Evolutionary conservation across 2,888 invertebrate species (phyloP).

Genomic region (Sinelater perroti): DNA sequence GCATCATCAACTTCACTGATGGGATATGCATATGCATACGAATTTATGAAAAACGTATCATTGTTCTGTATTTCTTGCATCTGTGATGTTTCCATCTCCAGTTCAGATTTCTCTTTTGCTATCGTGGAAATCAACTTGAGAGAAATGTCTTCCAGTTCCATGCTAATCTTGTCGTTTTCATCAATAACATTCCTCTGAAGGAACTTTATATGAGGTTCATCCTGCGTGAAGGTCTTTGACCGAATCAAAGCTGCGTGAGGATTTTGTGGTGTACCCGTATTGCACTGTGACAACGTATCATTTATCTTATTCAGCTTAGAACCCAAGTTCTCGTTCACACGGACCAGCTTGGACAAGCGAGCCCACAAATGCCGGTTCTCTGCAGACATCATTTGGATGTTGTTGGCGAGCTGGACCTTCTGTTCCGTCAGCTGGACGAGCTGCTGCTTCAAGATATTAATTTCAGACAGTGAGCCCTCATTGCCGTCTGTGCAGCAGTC

Average conservation of each 20-base stretch:
- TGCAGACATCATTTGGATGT: slow-evolving; percentile 81
- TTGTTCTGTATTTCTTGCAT: slow-evolving; percentile 71
- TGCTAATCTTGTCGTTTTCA: slow-evolving; percentile 64
- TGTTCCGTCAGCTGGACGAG: slow-evolving; percentile 76
- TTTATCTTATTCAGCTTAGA: slow-evolving; percentile 64
- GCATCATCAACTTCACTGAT: slow-evolving; percentile 67
- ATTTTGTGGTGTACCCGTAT: slow-evolving; percentile 49
- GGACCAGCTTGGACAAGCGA: slow-evolving; percentile 71
- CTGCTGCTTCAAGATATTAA: slow-evolving; percentile 66
- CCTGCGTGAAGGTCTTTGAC: slow-evolving; percentile 75
- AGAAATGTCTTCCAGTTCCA: slow-evolving; percentile 81
- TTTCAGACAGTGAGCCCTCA: slow-evolving; percentile 55
- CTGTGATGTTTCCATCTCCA: slow-evolving; percentile 74
- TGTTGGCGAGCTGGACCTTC: slow-evolving; percentile 79
- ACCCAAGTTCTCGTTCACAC: slow-evolving; percentile 66
- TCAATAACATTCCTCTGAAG: slow-evolving; percentile 61
- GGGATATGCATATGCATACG: slow-evolving; percentile 67
- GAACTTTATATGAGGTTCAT: slow-evolving; percentile 67
- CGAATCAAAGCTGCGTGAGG: slow-evolving; percentile 61
- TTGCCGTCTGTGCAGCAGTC: slow-evolving; percentile 44
- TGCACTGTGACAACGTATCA: slow-evolving; percentile 62
- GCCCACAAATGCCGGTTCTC: slow-evolving; percentile 85
- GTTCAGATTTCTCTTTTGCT: slow-evolving; percentile 73
- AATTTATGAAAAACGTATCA: slow-evolving; percentile 67
- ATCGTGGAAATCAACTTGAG: slow-evolving; percentile 75